Conservation (phyloP, 2,888 invertebrate species). For the Eupithecia insigniata region DNA sequence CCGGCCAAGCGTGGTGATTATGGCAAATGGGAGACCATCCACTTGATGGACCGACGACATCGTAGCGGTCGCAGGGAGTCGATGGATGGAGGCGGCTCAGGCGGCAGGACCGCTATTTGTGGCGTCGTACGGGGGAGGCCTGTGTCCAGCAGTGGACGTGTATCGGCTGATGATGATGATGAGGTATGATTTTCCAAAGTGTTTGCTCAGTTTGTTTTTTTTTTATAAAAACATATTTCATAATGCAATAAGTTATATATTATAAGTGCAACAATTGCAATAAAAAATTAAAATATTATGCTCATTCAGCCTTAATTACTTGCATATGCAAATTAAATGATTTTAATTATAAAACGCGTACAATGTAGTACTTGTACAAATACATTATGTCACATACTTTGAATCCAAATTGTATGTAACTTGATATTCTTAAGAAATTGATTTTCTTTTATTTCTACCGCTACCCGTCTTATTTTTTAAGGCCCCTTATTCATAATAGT, state of each 20-base stretch:
- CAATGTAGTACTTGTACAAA: background rate
- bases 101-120: no score
- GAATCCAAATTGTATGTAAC: background rate
- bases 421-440: background rate
- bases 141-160: no score
- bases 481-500: no score
- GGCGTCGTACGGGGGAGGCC: no score
- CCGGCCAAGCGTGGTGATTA: no score
- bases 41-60: no score
- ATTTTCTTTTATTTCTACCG: background rate
- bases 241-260: background rate
- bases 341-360: constrained; percentile 6
- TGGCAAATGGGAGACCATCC: no score
- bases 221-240: background rate
- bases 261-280: constrained; percentile 5
- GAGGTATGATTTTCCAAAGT: background rate
- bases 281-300: background rate
- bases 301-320: background rate
- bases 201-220: background rate
- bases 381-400: background rate
- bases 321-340: constrained; percentile 6
- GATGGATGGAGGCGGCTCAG: no score
- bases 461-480: background rate
- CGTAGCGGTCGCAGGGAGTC: no score
- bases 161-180: no score